Conservation (phyloP, 2,888 invertebrate species). For the Drosophila incognita region DNA sequence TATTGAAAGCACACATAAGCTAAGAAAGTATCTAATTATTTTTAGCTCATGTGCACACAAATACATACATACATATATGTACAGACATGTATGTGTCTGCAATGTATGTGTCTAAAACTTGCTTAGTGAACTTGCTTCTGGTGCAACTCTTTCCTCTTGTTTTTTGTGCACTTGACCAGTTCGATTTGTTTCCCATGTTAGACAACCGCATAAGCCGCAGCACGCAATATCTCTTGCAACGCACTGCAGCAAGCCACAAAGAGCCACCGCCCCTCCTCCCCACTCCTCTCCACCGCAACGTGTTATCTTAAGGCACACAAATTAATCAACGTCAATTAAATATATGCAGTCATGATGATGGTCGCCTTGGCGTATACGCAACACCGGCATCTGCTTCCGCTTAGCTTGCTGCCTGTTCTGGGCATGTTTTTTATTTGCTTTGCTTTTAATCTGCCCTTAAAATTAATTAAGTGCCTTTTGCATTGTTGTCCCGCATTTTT, state of each 20-base stretch:
- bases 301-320: conserved; percentile 31
- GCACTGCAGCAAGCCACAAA: conserved; percentile 9
- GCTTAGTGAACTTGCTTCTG: background rate
- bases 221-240: conserved; percentile 16
- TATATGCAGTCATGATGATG: conserved; percentile 34
- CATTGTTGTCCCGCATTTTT: conserved; percentile 18
- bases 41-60: background rate
- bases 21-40: background rate
- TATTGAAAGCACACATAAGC: background rate
- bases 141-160: background rate
- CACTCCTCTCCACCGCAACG: background rate
- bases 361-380: conserved; percentile 60
- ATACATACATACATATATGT: background rate
- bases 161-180: background rate
- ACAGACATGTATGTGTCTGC: no score
- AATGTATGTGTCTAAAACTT: background rate
- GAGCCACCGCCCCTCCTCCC: no score
- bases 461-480: conserved; percentile 68
- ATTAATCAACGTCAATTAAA: conserved; percentile 70
- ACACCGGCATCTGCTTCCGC: conserved; percentile 25
- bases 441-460: conserved; percentile 57
- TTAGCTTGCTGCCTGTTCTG: conserved; percentile 10
- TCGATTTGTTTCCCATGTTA: conserved; percentile 1
- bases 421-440: conserved; percentile 34
- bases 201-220: conserved; percentile 14